These are phyloP conservation scores for Teleiodes luculella DNA, from an alignment of 2,888 invertebrate species.

Conservation along the genomic window DNA sequence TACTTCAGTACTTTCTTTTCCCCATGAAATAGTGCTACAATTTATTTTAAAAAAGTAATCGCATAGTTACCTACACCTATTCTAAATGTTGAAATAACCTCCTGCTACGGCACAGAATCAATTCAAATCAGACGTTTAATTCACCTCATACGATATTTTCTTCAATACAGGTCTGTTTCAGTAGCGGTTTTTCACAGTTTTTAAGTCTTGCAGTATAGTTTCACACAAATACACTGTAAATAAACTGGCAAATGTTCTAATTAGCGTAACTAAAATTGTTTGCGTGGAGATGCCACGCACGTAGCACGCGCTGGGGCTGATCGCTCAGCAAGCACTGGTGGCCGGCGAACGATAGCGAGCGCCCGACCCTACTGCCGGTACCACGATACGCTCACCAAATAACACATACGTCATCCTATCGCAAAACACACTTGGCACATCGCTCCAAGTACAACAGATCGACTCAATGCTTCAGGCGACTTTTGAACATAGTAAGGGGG, in stretches of 20 bases:
- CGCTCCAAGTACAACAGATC: constrained; percentile 24
- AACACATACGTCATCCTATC: constrained; percentile 35
- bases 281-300: constrained; percentile 43
- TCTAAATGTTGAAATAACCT: background rate
- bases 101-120: background rate
- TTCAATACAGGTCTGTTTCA: too few relatives aligned
- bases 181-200: constrained; percentile 49
- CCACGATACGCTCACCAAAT: constrained; percentile 50
- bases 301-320: constrained; percentile 63
- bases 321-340: constrained; percentile 71
- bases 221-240: constrained; percentile 68
- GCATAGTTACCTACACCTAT: background rate
- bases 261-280: constrained; percentile 42
- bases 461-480: constrained; percentile 18
- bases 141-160: constrained; percentile 60
- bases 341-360: constrained; percentile 71
- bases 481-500: constrained; percentile 37
- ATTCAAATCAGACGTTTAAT: constrained; percentile 25
- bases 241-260: constrained; percentile 54
- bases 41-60: background rate
- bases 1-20: background rate
- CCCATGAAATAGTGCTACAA: background rate
- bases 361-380: constrained; percentile 65
- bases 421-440: constrained; percentile 21
- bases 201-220: constrained; percentile 47